phyloP scores from a whole-genome alignment of 1,140 invertebrate genomes.

The Arion vulgaris region DNA sequence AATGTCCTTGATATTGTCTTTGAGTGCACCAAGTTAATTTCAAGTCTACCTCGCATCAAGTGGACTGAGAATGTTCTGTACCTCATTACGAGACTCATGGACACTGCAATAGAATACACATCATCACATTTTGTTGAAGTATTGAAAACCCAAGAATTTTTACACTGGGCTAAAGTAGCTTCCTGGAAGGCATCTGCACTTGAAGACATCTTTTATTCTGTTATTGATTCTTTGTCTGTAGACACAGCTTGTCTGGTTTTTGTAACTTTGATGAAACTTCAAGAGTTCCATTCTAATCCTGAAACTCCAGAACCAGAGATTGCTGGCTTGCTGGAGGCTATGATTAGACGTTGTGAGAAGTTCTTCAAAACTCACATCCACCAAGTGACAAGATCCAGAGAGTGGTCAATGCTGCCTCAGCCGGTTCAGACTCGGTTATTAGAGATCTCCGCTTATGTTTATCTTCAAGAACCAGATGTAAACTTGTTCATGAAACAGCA shows the following conservation, averaged over 20 bases:
- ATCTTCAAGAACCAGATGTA: background rate
- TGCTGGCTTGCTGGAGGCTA: conserved; percentile 39
- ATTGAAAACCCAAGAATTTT: conserved; percentile 50
- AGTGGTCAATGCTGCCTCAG: conserved; percentile 49
- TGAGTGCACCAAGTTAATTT: conserved; percentile 54
- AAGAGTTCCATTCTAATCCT: background rate
- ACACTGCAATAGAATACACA: conserved; percentile 57
- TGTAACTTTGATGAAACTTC: conserved; percentile 25
- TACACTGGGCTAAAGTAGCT: conserved; percentile 56
- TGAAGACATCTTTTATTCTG: conserved; percentile 52
- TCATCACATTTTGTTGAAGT: conserved; percentile 56
- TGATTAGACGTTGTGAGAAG: conserved; percentile 50
- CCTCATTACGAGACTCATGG: conserved; percentile 53
- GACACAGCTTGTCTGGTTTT: conserved; percentile 49
- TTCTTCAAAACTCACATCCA: conserved; percentile 54
- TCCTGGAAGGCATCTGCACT: conserved; percentile 51
- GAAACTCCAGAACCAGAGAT: conserved; percentile 37
- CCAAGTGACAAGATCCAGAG: conserved; percentile 46
- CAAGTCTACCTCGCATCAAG: conserved; percentile 53
- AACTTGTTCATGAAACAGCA: background rate
- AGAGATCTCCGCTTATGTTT: conserved; percentile 41
- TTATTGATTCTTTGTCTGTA: conserved; percentile 51
- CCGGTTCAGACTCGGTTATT: conserved; percentile 47
- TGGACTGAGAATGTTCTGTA: conserved; percentile 60
- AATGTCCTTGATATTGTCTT: conserved; percentile 60